phyloP scores from a whole-genome alignment of 2,888 invertebrate genomes.

The Microdon myrmicae region DNA sequence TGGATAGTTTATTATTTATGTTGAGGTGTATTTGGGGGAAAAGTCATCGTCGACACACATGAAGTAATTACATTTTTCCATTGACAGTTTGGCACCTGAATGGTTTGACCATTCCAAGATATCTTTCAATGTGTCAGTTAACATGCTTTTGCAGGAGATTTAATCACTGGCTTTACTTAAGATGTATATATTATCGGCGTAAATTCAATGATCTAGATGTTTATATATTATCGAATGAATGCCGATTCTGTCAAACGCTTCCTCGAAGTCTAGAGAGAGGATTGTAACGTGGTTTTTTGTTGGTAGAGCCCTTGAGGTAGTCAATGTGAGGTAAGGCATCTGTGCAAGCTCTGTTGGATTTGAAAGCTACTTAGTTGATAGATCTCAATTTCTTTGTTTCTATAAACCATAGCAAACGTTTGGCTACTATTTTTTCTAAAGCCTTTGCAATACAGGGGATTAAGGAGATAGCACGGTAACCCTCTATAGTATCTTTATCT shows the following conservation, averaged over 20 bases:
- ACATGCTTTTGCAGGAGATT: too few species aligned
- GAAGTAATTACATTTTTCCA: too few species aligned
- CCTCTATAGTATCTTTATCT: conserved; percentile 1
- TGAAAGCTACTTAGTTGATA: conserved; percentile 1
- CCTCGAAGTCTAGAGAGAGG: conserved; percentile 34
- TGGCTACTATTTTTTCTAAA: conserved; percentile 26
- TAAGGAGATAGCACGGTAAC: conserved; percentile 28
- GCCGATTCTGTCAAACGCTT: conserved; percentile 31
- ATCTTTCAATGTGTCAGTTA: too few species aligned
- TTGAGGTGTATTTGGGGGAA: too few species aligned
- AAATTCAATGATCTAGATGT: too few species aligned
- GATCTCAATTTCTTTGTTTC: conserved; percentile 5
- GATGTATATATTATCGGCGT: too few species aligned
- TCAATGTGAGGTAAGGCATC: conserved; percentile 20
- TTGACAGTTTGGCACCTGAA: too few species aligned
- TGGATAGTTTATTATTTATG: too few species aligned
- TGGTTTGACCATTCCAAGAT: too few species aligned
- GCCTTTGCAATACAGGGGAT: conserved; percentile 24
- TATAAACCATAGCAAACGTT: not conserved
- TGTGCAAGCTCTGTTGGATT: conserved; percentile 3
- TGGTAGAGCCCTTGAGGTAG: conserved; percentile 13
- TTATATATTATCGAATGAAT: conserved; percentile 21
- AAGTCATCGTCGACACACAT: too few species aligned
- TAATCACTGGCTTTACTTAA: too few species aligned
- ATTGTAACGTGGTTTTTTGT: conserved; percentile 30